phyloP scores from a whole-genome alignment of 2,113 vertebrate species.

The Jacana jacana region DNA sequence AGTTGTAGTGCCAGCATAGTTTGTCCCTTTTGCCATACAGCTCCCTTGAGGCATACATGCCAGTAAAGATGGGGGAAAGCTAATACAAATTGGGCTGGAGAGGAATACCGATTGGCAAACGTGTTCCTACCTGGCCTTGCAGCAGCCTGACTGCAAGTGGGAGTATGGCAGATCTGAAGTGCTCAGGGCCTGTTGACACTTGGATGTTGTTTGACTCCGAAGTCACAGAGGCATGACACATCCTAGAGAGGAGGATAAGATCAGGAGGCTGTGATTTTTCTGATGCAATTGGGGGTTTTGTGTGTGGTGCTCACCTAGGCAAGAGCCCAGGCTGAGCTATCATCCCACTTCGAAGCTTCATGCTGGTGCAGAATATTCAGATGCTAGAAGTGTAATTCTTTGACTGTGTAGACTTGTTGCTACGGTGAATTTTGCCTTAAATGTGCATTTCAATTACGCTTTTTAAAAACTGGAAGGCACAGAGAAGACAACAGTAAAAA shows the following conservation, averaged over 20 bases:
- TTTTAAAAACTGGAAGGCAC: background rate
- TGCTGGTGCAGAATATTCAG: background rate
- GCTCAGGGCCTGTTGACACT: background rate
- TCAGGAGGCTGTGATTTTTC: background rate
- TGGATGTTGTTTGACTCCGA: background rate
- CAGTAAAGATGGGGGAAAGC: background rate
- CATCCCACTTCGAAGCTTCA: background rate
- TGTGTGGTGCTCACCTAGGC: background rate
- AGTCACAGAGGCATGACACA: background rate
- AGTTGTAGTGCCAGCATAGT: background rate
- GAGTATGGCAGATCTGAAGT: background rate
- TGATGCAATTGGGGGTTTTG: background rate
- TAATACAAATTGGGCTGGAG: background rate
- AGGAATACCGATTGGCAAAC: background rate
- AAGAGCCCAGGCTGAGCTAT: background rate
- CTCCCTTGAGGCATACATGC: fast-evolving
- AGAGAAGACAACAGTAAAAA: background rate
- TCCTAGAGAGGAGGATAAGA: background rate
- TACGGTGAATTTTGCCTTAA: background rate
- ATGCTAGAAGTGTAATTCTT: background rate
- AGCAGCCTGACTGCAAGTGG: background rate
- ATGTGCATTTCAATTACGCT: background rate
- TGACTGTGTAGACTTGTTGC: background rate
- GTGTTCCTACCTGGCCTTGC: background rate
- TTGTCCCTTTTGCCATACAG: background rate